Base-by-base conservation (phyloP, 2,797 vertebrate species). In the Calcarius lapponicus region DNA sequence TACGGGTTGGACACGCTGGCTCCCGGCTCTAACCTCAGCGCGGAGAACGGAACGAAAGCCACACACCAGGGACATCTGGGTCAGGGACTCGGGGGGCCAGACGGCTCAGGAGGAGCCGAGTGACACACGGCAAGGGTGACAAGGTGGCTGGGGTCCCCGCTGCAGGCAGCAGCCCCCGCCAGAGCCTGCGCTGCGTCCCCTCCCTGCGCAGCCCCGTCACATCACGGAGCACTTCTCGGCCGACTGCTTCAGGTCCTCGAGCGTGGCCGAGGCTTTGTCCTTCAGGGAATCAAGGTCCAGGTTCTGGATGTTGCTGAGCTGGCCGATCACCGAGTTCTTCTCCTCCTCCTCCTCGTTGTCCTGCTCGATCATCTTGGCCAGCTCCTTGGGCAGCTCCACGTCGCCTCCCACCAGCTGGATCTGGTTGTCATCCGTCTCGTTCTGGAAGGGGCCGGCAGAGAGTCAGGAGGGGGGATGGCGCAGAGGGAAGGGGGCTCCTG, bases 331-430 rank as follows among this genome's bases (percentile, higher is more conserved):
- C 0, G 99, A 99, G 97, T 99, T 98, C 97, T 98, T 99, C 94
- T 98, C 98, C 29, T 98, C 97, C 66, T 99, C 99, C 90, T 99
- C 99, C 95, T 99, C 98, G 60, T 98, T 99, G 98, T 99, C 99
- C 94, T 99, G 99, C 15, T 99, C 99, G 4, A 99, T 99, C 99
- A 99, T 99, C 98, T 99, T 99, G 95, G 99, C 99, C 97, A 99
- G 97, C 97, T 99, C 99, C 31, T 98, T 99, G 85, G 99, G 99
- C 95, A 99, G 96, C 88, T 98, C 98, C 97, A 99, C 98, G 0
- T 99, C 99, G 0, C 99, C 99, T 47, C 98, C 99, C 9, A 99
- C 99, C 96, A 98, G 97, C 96, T 99, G 99, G 97, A 99, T 99
- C 98, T 99, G 99, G 82, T 98, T 98, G 92, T 99, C 99, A 8